These are phyloP conservation scores for Cyanistes caeruleus DNA, from an alignment of 2,113 vertebrate species.

Conservation along the genomic window DNA sequence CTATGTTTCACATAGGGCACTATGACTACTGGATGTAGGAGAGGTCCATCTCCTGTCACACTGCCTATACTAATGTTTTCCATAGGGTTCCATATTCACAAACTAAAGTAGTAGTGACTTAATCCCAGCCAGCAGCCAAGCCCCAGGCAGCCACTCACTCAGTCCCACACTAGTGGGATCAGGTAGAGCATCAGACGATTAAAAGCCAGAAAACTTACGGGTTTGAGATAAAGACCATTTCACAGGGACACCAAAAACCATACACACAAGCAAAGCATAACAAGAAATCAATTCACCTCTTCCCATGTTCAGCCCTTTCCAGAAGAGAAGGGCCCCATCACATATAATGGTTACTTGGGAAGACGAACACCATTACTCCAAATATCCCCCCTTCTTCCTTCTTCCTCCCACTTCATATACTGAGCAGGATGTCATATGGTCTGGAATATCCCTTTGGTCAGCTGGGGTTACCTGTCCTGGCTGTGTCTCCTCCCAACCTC, in stretches of 20 bases:
- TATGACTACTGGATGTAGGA: background rate
- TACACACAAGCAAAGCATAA: background rate
- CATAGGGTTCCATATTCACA: background rate
- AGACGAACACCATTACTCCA: background rate
- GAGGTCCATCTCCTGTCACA: background rate
- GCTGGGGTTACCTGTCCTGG: background rate
- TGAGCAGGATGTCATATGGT: background rate
- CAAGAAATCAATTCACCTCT: background rate
- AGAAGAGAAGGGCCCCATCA: background rate
- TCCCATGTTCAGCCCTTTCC: background rate
- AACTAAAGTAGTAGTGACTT: background rate
- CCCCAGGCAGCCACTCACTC: accelerated
- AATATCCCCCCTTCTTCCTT: background rate
- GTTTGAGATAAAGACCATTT: background rate
- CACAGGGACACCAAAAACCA: background rate
- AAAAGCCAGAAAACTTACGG: background rate
- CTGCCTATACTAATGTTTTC: background rate
- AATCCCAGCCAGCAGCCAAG: background rate
- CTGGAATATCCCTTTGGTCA: background rate
- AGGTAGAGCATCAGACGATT: background rate
- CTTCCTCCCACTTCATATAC: background rate
- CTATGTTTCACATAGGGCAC: background rate
- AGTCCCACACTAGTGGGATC: accelerated
- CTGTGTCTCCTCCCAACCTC: background rate
- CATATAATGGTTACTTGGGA: background rate